A percentile compares a stretch with the other conserved stretches of the same genome.
phyloP scores from a whole-genome alignment of 1,140 invertebrate genomes.

The Achroia grisella region DNA sequence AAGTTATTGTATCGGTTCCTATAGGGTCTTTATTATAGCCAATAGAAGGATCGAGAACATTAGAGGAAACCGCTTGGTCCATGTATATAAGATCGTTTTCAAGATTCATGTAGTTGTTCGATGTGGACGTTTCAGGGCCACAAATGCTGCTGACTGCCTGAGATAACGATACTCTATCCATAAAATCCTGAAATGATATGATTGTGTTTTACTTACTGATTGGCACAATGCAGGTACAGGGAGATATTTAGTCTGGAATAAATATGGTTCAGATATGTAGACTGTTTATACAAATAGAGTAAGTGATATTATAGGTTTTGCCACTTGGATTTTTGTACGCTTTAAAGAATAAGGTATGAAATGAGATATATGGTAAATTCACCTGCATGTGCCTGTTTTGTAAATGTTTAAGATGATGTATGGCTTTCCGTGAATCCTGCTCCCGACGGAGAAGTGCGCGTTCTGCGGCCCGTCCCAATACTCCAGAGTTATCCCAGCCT shows the following conservation, averaged over 20 bases:
- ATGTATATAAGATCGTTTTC: conserved; percentile 61
- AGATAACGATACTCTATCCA: conserved; percentile 56
- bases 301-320: too few species aligned
- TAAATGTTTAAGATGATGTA: conserved; percentile 57
- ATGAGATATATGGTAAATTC: background rate
- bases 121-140: conserved; percentile 36
- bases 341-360: too few species aligned
- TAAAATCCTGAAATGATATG: conserved; percentile 47
- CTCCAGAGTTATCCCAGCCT: conserved; percentile 37
- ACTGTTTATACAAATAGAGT: too few species aligned
- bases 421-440: conserved; percentile 60
- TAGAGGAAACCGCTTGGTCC: conserved; percentile 48
- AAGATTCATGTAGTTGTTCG: conserved; percentile 48
- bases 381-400: conserved; percentile 62
- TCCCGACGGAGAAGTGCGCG: conserved; percentile 48
- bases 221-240: too few species aligned
- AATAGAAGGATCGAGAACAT: conserved; percentile 38
- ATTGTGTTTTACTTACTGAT: too few species aligned
- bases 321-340: too few species aligned
- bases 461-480: conserved; percentile 46
- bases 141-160: conserved; percentile 66
- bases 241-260: too few species aligned
- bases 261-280: too few species aligned
- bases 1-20: conserved; percentile 40
- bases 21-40: conserved; percentile 40